These are phyloP conservation scores for Arvicanthis niloticus DNA, from an alignment of 2,113 vertebrate genomes.

Conservation along the genomic window DNA sequence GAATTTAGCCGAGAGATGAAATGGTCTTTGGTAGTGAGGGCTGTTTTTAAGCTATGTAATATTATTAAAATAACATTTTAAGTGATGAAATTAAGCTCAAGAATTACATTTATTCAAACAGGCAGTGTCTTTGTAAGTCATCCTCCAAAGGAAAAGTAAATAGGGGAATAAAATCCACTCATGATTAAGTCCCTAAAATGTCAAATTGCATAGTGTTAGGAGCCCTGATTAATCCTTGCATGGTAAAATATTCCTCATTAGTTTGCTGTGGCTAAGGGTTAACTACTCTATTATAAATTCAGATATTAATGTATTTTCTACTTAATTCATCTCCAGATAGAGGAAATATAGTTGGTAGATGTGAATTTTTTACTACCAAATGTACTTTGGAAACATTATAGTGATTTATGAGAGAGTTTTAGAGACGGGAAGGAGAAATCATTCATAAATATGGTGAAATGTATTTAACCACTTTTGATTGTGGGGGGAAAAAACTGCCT, in stretches of 20 bases:
- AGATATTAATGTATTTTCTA: constrained; percentile 78
- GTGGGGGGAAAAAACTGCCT: constrained; percentile 20
- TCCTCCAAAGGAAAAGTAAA: constrained; percentile 66
- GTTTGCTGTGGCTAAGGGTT: constrained; percentile 79
- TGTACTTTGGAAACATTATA: constrained; percentile 71
- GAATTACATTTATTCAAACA: constrained; percentile 68
- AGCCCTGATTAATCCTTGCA: constrained; percentile 64
- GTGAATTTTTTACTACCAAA: constrained; percentile 66
- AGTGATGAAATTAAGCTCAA: constrained; percentile 54
- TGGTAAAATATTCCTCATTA: constrained; percentile 78
- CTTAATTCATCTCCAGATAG: constrained; percentile 72
- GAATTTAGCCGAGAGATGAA: background rate
- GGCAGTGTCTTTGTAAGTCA: constrained; percentile 48
- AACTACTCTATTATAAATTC: constrained; percentile 74
- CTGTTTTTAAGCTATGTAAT: constrained; percentile 47
- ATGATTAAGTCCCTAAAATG: constrained; percentile 77
- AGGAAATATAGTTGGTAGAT: constrained; percentile 73
- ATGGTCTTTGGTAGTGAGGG: background rate
- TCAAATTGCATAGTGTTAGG: constrained; percentile 67
- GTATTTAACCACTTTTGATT: constrained; percentile 70
- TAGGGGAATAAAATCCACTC: constrained; percentile 64
- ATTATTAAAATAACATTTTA: constrained; percentile 62
- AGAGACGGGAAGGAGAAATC: constrained; percentile 58
- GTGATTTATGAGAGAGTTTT: constrained; percentile 73
- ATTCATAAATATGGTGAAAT: constrained; percentile 73